These are phyloP conservation scores for Hyalella azteca DNA, from an alignment of 2,888 invertebrate species.

Conservation along the genomic window DNA sequence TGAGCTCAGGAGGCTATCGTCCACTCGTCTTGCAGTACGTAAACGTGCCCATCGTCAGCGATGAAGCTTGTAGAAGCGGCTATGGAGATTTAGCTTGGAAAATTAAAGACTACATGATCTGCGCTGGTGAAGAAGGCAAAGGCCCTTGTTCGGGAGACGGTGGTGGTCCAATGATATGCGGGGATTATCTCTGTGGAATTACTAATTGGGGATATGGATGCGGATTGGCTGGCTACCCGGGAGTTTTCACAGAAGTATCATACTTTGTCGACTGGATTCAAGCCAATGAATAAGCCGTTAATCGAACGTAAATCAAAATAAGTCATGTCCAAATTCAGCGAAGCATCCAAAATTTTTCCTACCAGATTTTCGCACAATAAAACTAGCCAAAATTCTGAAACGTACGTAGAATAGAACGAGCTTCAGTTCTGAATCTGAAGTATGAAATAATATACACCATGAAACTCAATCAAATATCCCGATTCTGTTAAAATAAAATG, in stretches of 20 bases:
- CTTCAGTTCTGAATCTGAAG: no score
- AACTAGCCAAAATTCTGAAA: no score
- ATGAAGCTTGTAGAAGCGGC: conserved; percentile 53
- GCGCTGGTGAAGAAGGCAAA: conserved; percentile 59
- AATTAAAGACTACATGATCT: conserved; percentile 59
- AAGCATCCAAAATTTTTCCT: no score
- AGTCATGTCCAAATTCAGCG: no score
- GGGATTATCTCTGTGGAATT: conserved; percentile 58
- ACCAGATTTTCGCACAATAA: no score
- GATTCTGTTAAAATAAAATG: no score
- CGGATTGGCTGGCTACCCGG: conserved; percentile 57
- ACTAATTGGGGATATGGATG: conserved; percentile 60
- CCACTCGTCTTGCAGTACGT: conserved; percentile 51
- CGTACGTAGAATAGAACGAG: no score
- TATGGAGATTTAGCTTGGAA: conserved; percentile 47
- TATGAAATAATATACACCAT: no score
- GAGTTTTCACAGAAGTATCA: conserved; percentile 59
- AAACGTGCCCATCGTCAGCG: conserved; percentile 56
- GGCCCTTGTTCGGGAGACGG: conserved; percentile 60
- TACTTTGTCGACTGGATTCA: conserved; percentile 59
- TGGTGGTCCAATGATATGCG: conserved; percentile 59
- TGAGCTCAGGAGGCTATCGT: conserved; percentile 30
- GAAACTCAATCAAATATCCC: no score
- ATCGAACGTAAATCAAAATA: no score
- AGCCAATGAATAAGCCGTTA: background rate